Percentiles rank a stretch among this genome's conserved stretches.
Conservation (phyloP, 2,113 vertebrate genomes). For the Osmerus mordax region DNA sequence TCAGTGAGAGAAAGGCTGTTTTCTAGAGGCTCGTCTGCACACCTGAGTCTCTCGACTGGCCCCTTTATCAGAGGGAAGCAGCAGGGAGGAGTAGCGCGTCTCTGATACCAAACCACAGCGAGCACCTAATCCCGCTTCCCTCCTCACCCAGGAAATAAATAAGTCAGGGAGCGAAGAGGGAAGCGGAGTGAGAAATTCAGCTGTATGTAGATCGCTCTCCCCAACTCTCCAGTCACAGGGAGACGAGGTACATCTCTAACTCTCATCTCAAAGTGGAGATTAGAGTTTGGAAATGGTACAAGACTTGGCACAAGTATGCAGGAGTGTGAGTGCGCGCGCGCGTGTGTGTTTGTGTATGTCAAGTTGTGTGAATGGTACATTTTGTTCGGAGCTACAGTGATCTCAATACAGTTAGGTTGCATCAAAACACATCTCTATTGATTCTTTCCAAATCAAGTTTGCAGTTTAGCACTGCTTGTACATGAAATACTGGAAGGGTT, state of each 20-base stretch:
- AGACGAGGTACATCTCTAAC: constrained; percentile 45
- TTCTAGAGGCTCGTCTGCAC: constrained; percentile 44
- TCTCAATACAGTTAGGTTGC: not conserved
- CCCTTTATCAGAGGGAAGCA: constrained; percentile 69
- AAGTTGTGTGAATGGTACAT: too few relatives aligned
- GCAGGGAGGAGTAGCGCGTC: constrained; percentile 69
- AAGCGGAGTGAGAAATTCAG: constrained; percentile 38
- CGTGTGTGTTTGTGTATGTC: too few relatives aligned
- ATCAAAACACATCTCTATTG: constrained; percentile 61
- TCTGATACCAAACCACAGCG: constrained; percentile 61
- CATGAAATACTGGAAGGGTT: constrained; percentile 61
- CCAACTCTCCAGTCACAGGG: constrained; percentile 49
- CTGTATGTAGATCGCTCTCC: constrained; percentile 57
- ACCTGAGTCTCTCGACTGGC: constrained; percentile 61
- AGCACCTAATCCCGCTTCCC: constrained; percentile 62
- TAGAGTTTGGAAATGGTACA: not conserved
- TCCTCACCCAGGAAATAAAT: constrained; percentile 62
- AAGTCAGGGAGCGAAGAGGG: constrained; percentile 48
- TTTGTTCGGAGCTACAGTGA: too few relatives aligned
- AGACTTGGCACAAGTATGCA: not conserved
- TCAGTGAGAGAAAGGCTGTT: constrained; percentile 63
- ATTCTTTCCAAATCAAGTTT: constrained; percentile 66
- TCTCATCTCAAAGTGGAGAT: constrained; percentile 54
- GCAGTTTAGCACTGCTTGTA: constrained; percentile 43
- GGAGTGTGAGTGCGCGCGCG: constrained; percentile 20